phyloP scores from a whole-genome alignment of 2,113 vertebrate species.

The Pollimyrus isidori region DNA sequence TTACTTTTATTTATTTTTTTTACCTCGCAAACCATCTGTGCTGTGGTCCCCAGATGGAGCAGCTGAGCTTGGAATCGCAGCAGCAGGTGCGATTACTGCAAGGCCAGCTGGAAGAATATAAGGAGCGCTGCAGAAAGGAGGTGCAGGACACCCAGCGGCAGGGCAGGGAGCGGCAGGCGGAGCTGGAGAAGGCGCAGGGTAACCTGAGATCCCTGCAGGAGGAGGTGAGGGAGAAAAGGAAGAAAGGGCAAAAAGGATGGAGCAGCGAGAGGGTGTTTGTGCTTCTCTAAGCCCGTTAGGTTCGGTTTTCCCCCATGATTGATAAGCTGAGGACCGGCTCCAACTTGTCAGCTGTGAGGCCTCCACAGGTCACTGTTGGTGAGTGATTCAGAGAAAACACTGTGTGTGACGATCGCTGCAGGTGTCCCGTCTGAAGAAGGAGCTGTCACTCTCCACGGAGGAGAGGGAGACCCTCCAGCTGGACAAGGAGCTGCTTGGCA shows the following conservation, averaged over 20 bases:
- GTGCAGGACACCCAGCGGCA: constrained; percentile 73
- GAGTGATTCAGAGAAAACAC: not conserved
- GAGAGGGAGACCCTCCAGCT: constrained; percentile 70
- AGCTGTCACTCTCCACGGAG: constrained; percentile 65
- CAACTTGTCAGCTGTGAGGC: not conserved
- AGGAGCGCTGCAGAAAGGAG: constrained; percentile 75
- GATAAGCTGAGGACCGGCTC: not conserved
- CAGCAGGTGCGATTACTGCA: constrained; percentile 59
- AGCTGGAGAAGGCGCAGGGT: constrained; percentile 66
- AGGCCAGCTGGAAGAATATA: constrained; percentile 80
- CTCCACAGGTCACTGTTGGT: not conserved
- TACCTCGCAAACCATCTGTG: not conserved
- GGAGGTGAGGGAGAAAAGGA: constrained; percentile 61
- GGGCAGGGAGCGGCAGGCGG: constrained; percentile 66
- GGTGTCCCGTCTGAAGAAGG: constrained; percentile 72
- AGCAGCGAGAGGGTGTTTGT: not conserved
- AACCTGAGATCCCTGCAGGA: constrained; percentile 71
- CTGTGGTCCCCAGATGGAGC: constrained; percentile 60
- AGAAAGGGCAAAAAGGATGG: not conserved
- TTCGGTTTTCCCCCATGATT: not conserved
- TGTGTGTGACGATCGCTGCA: constrained; percentile 33
- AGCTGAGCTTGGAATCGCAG: constrained; percentile 61
- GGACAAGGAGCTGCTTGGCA: constrained; percentile 78
- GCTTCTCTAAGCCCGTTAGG: not conserved
- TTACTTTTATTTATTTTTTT: not conserved